Base-by-base conservation (phyloP, 37 sponge, comb jelly and placozoan genomes). In the Amphimedon queenslandica region DNA sequence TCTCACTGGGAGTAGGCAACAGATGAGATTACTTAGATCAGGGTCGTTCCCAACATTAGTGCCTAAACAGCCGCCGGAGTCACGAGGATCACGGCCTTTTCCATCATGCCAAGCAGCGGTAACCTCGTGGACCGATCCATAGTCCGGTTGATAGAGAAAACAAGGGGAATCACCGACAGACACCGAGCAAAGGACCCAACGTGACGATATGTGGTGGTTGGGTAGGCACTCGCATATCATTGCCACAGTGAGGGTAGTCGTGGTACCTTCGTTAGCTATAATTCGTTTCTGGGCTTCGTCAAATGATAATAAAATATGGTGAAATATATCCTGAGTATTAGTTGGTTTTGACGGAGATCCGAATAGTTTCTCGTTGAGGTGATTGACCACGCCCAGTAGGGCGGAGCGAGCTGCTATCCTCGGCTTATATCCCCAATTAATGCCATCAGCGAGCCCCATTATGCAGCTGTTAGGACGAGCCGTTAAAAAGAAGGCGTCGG, bases 361-460 rank as follows among this genome's bases (percentile, higher is more conserved):
- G 60, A 85, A 88, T 4, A 93, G 78, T 51, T 80, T 82, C n/a
- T 29, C 1, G 51, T 85, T 76, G 64, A 93, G 78, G 63, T 85
- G 72, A 10, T 79, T 64, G 0, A 93, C 43, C n/a, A 64, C 60
- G 3, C 86, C 93, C 18, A 75, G 86, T 0, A 93, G 66, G 0
- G 93, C 93, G 58, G 89, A 80, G 25, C 90, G 72, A 13, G 90
- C 93, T 5, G 93, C 93, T 21, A 88, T 75, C 5, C 90, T 63
- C n/a, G 90, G 72, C 60, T 88, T 93, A 10, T 39, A 68, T 0
- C 93, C 93, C 88, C 93, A 93, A 57, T 84, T 77, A 3, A 74
- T 75, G 2, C 93, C 93, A 66, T 93, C 93, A 0, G 93, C 93
- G 2, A 93, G 55, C 0, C 79, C 82, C 32, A 93, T 37, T 8